A percentile compares a stretch with the other conserved stretches of the same genome.
These are phyloP conservation scores for Stigmatopora nigra DNA, from an alignment of 2,113 vertebrate species.

Conservation along the genomic window DNA sequence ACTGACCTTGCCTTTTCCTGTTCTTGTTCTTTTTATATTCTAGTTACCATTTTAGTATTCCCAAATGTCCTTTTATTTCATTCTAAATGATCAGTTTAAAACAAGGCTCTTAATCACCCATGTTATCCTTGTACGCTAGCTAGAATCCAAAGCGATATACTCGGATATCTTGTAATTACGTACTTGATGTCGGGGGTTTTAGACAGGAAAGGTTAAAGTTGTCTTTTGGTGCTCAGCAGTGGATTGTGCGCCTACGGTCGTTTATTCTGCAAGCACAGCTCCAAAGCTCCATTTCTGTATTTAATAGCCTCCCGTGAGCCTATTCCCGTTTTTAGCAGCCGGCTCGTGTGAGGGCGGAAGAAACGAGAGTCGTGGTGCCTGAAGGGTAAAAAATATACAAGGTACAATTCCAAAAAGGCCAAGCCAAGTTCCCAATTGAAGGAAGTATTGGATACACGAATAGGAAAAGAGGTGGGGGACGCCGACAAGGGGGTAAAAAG, in stretches of 20 bases:
- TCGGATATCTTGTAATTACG: neutral
- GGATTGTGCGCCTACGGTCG: conserved; percentile 34
- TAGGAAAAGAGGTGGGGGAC: neutral
- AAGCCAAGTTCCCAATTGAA: conserved; percentile 19
- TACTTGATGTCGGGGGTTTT: neutral
- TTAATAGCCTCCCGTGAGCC: conserved; percentile 61
- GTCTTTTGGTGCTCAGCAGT: conserved; percentile 14
- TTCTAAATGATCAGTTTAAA: neutral
- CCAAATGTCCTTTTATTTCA: too few species aligned
- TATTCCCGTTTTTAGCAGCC: conserved; percentile 51
- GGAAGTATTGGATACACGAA: conserved; percentile 16
- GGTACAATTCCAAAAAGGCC: neutral
- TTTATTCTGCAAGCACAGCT: conserved; percentile 31
- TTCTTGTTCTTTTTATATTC: too few species aligned
- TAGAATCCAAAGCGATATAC: neutral
- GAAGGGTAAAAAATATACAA: conserved; percentile 26
- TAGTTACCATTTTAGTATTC: too few species aligned
- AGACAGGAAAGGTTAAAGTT: conserved; percentile 13
- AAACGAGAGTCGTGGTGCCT: conserved; percentile 35
- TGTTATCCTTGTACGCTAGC: neutral
- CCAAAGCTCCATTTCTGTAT: conserved; percentile 37
- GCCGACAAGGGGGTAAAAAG: conserved; percentile 15
- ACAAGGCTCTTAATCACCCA: neutral
- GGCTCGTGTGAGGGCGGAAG: conserved; percentile 41
- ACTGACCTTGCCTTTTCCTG: too few species aligned